Evolutionary conservation across 2,888 invertebrate genomes (phyloP), one percentile per base, ranked within the genome.

Genomic region (Hoplodrina ambigua): DNA sequence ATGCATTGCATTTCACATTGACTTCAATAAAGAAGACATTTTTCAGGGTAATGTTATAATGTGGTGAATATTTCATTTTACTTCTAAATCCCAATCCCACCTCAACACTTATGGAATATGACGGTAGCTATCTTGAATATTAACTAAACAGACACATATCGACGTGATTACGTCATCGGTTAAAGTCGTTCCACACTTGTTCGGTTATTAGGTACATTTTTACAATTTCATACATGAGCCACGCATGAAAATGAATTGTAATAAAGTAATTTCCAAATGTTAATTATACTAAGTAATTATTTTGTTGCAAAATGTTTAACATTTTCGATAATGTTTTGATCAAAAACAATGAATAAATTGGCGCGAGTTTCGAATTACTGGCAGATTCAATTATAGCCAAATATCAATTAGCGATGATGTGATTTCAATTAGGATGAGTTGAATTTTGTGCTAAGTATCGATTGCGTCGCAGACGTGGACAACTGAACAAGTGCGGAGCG

Each of bases 101-200:
- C 41, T 13, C n/a, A 37, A 59, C 13, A 19, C 64, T 69, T 74
- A 59, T 77, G 72, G 71, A 82, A 77, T 79, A 75, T 75, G 73
- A 79, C 76, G 66, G 61, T 17, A 71, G 54, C 50, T 52, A 62
- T 50, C 54, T 70, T 71, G 74, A 77, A 72, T 72, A 64, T 41
- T 56, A 85, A 83, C 72, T 78, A 74, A 83, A 83, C 69, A 75
- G 55, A 80, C 75, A 82, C 69, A 73, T 76, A 82, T 70, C 5
- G 69, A 78, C 76, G 69, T 55, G n/a, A 54, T 55, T 33, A 80
- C 81, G 81, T 80, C 79, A 74, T 83, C 82, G 78, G 83, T 55
- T 77, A 74, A 25, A 70, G 25, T 19, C 56, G 5, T 33, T 69
- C 57, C 78, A 80, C 81, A 76, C 72, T 76, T 70, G 69, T 63